phyloP scores from a whole-genome alignment of 1,140 invertebrate genomes.

The Parapsyche elsis region DNA sequence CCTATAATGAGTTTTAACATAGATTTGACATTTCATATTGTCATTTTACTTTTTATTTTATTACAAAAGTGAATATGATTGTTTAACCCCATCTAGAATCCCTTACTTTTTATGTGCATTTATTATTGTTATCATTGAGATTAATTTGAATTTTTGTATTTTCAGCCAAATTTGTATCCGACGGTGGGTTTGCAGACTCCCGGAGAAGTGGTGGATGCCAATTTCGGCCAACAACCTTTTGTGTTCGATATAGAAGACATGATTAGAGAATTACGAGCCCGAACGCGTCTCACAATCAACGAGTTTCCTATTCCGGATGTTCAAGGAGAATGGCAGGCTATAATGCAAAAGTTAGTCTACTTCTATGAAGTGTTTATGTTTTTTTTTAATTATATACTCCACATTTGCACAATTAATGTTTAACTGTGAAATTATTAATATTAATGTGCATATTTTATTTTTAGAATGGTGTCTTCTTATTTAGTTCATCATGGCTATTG shows the following conservation, averaged over 20 bases:
- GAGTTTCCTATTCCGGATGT: constrained; percentile 88
- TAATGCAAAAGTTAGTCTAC: constrained; percentile 82
- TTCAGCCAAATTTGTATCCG: constrained; percentile 94
- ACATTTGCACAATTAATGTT: too few species aligned
- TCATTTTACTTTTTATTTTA: too few species aligned
- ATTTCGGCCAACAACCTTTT: constrained; percentile 98
- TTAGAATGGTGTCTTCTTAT: constrained; percentile 96
- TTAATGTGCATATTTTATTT: constrained; percentile 55
- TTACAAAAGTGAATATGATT: too few species aligned
- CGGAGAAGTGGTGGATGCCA: constrained; percentile 97
- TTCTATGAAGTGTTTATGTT: constrained; percentile 43
- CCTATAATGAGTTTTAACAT: too few species aligned
- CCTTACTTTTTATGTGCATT: too few species aligned
- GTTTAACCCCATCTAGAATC: too few species aligned
- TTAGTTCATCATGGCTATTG: constrained; percentile 98
- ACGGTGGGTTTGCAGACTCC: constrained; percentile 98
- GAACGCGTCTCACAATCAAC: constrained; percentile 85
- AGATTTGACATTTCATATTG: too few species aligned
- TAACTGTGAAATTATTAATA: not conserved
- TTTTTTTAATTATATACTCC: not conserved
- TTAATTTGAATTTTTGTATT: constrained; percentile 56
- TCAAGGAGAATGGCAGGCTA: constrained; percentile 91
- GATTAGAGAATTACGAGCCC: constrained; percentile 88
- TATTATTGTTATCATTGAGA: too few species aligned
- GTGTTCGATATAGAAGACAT: constrained; percentile 98